These are phyloP conservation scores for Cathartes aura DNA, from an alignment of 2,113 vertebrate species.

Conservation along the genomic window DNA sequence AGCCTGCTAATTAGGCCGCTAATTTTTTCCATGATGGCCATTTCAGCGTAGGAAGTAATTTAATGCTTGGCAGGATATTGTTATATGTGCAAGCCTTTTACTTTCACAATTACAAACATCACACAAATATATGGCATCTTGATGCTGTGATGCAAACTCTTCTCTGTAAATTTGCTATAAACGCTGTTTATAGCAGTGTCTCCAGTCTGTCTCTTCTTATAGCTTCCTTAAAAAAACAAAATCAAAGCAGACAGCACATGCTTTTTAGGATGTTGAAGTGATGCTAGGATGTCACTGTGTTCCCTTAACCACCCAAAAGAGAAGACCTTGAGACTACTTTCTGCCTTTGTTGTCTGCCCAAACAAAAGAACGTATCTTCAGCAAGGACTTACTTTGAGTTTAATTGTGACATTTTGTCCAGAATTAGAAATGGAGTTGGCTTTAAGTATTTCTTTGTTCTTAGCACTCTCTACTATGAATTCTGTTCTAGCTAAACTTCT, in stretches of 20 bases:
- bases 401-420: neutral
- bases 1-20: neutral
- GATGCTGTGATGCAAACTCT: neutral
- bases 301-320: neutral
- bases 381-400: neutral
- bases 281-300: neutral
- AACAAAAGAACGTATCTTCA: neutral
- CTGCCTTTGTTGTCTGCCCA: neutral
- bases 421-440: neutral
- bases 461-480: neutral
- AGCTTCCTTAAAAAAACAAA: neutral
- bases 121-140: neutral
- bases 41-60: neutral
- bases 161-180: neutral
- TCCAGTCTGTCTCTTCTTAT: neutral
- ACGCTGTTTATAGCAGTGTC: neutral
- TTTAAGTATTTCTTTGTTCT: neutral
- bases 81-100: neutral
- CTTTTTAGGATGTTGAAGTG: neutral
- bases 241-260: neutral
- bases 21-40: neutral
- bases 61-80: neutral
- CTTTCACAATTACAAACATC: neutral
- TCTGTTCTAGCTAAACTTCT: neutral
- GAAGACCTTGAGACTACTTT: neutral